Conservation (phyloP, 2,888 invertebrate genomes). For the Perizoma flavofasciatum region DNA sequence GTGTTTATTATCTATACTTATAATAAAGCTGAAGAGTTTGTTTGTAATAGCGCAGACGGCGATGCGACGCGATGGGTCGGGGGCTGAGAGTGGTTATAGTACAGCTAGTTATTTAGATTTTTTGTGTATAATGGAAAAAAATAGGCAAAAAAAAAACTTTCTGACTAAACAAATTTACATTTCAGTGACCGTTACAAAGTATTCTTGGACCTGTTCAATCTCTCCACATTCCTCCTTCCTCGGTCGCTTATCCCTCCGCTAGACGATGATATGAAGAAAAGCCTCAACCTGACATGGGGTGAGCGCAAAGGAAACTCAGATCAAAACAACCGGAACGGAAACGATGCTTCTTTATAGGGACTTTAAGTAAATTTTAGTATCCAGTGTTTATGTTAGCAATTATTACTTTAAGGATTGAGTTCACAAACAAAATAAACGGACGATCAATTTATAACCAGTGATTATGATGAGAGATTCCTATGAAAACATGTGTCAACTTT, state of each 20-base stretch:
- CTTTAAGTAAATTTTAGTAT: not conserved
- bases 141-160: not conserved
- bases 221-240: constrained; percentile 98
- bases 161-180: constrained; percentile 9
- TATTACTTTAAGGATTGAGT: too few species aligned
- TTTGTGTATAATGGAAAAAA: too few species aligned
- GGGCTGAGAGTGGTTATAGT: too few species aligned
- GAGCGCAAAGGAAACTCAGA: constrained; percentile 42
- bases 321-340: constrained; percentile 41
- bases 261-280: constrained; percentile 91
- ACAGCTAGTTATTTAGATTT: too few species aligned
- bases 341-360: constrained; percentile 37
- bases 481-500: too few species aligned
- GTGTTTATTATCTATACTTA: too few species aligned
- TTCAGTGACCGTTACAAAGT: constrained; percentile 98
- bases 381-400: not conserved
- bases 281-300: constrained; percentile 86
- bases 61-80: too few species aligned
- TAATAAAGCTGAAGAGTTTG: too few species aligned
- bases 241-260: constrained; percentile 95
- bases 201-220: constrained; percentile 97
- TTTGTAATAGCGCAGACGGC: too few species aligned
- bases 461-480: too few species aligned
- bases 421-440: too few species aligned
- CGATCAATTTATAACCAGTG: too few species aligned